phyloP scores from a whole-genome alignment of 2,888 invertebrate species.

The Phyto melanocephala region DNA sequence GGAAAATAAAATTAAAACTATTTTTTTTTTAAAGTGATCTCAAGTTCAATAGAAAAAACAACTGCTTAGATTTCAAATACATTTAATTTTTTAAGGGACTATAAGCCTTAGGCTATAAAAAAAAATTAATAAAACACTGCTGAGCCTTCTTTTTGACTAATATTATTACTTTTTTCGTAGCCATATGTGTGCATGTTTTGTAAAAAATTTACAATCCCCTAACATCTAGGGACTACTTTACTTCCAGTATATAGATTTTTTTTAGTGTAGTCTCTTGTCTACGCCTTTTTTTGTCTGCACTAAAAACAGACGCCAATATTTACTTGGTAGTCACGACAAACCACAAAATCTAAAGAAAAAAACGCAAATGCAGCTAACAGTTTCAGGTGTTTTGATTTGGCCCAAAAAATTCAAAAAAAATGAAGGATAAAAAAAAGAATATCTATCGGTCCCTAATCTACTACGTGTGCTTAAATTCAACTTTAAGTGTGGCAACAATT shows the following conservation, averaged over 20 bases:
- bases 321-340: slow-evolving; percentile 53
- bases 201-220: too few relatives aligned
- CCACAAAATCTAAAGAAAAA: not conserved
- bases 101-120: too few relatives aligned
- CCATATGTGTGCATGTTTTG: too few relatives aligned
- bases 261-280: slow-evolving; percentile 11
- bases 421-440: slow-evolving; percentile 1
- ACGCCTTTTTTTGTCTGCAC: slow-evolving; percentile 34
- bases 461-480: slow-evolving; percentile 52
- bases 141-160: too few relatives aligned
- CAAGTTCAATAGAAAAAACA: too few relatives aligned
- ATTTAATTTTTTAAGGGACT: too few relatives aligned
- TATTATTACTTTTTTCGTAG: too few relatives aligned
- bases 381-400: slow-evolving; percentile 49
- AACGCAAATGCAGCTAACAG: slow-evolving; percentile 1
- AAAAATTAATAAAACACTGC: too few relatives aligned
- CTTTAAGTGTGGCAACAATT: slow-evolving; percentile 50
- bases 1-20: too few relatives aligned
- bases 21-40: too few relatives aligned
- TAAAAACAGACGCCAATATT: slow-evolving; percentile 47
- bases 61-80: too few relatives aligned
- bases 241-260: slow-evolving; percentile 29
- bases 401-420: not conserved
- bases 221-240: slow-evolving; percentile 7
- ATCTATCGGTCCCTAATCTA: slow-evolving; percentile 39